phyloP scores from a whole-genome alignment of 2,113 vertebrate species.

The Puffinus mauretanicus region DNA sequence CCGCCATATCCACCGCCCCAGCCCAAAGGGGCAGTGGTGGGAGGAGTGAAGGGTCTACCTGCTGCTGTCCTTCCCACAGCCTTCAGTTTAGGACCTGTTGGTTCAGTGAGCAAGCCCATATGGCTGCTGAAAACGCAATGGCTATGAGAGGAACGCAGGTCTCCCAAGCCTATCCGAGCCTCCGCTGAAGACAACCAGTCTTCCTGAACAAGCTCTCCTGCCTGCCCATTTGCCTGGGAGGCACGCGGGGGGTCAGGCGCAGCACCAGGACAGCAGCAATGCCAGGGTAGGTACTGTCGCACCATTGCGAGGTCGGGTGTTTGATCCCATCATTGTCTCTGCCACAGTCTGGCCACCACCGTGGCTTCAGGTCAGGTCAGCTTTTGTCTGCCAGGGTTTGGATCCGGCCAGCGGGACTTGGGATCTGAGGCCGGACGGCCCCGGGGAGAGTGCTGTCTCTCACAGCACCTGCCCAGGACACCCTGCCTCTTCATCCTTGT shows the following conservation, averaged over 20 bases:
- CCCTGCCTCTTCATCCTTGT: neutral
- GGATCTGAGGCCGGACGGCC: neutral
- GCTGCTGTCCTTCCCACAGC: neutral
- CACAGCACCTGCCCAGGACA: neutral
- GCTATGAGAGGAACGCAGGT: neutral
- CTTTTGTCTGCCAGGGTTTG: neutral
- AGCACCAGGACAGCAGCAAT: neutral
- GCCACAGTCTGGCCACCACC: fast-evolving
- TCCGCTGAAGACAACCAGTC: neutral
- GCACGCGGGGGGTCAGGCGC: neutral
- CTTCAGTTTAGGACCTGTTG: neutral
- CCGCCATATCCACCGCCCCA: neutral
- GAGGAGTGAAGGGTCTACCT: neutral
- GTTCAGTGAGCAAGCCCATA: neutral
- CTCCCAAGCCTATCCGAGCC: neutral
- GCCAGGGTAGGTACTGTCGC: neutral
- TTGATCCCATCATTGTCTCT: neutral
- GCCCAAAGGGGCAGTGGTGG: neutral
- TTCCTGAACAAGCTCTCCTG: neutral
- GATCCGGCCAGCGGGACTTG: fast-evolving
- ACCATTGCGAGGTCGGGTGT: neutral
- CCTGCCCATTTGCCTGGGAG: neutral
- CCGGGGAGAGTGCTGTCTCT: neutral
- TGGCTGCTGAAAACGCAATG: neutral
- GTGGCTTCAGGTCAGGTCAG: neutral